Conservation (phyloP, 1,140 invertebrate species). For the Pseudomyrmex gracilis region DNA sequence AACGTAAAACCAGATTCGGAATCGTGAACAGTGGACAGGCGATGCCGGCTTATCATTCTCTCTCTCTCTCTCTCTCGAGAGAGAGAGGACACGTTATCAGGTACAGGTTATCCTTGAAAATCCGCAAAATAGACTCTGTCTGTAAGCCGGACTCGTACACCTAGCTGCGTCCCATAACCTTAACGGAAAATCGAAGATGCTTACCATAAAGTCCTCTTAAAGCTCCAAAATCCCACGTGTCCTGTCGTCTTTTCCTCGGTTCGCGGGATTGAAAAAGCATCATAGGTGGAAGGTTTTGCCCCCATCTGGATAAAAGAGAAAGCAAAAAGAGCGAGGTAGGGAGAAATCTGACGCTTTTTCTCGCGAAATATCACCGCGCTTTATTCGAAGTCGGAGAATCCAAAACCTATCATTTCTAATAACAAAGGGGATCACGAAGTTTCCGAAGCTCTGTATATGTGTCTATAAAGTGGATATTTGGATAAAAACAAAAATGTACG, state of each 20-base stretch:
- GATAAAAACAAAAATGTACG: neutral
- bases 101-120: slow-evolving; percentile 73
- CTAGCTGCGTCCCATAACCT: slow-evolving; percentile 71
- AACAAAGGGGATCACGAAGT: slow-evolving; percentile 17
- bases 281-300: slow-evolving; percentile 1
- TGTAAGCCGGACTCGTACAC: slow-evolving; percentile 64
- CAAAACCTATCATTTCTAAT: slow-evolving; percentile 52
- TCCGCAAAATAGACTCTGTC: slow-evolving; percentile 71
- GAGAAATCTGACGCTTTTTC: slow-evolving; percentile 1
- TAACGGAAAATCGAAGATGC: slow-evolving; percentile 81
- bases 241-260: slow-evolving; percentile 60
- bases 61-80: too few species aligned
- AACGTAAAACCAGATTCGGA: slow-evolving; percentile 63
- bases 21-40: slow-evolving; percentile 56
- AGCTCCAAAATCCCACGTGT: slow-evolving; percentile 72
- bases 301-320: neutral
- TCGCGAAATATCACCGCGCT: slow-evolving; percentile 50
- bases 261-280: slow-evolving; percentile 70
- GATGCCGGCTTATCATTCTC: slow-evolving; percentile 62
- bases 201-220: slow-evolving; percentile 80
- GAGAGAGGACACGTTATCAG: slow-evolving; percentile 65
- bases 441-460: slow-evolving; percentile 8
- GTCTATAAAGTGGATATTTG: slow-evolving; percentile 1
- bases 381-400: slow-evolving; percentile 14
- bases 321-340: slow-evolving; percentile 4